These are phyloP conservation scores for Ivindomyrus marchei DNA, from an alignment of 2,113 vertebrate genomes.

Conservation along the genomic window DNA sequence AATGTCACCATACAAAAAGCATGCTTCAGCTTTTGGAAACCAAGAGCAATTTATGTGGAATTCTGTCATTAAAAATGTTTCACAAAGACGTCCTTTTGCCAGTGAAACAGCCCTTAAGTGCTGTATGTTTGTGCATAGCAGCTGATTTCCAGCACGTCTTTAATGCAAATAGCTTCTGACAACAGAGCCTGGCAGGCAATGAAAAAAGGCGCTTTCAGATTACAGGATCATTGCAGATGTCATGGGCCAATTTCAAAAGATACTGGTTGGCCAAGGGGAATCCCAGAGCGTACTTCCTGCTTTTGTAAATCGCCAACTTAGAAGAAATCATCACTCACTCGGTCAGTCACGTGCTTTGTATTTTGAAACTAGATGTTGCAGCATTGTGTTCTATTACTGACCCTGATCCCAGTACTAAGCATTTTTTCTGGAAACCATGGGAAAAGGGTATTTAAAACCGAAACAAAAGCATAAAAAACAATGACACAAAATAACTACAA, in stretches of 20 bases:
- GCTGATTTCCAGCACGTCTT: background rate
- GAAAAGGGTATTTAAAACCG: background rate
- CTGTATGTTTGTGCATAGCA: background rate
- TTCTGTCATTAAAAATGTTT: background rate
- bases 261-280: background rate
- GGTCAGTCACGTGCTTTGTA: background rate
- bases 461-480: background rate
- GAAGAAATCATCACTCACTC: conserved; percentile 6
- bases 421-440: background rate
- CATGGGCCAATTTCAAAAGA: background rate
- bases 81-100: background rate
- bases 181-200: background rate
- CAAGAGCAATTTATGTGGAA: background rate
- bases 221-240: background rate
- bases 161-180: background rate
- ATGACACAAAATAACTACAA: background rate
- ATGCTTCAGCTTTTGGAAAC: background rate
- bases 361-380: background rate
- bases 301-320: conserved; percentile 24
- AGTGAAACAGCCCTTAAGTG: background rate
- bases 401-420: background rate
- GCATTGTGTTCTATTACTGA: background rate
- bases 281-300: conserved; percentile 22
- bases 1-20: background rate
- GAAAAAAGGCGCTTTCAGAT: background rate